These are phyloP conservation scores for Mythimna pallens DNA, from an alignment of 2,888 invertebrate genomes.

Conservation along the genomic window DNA sequence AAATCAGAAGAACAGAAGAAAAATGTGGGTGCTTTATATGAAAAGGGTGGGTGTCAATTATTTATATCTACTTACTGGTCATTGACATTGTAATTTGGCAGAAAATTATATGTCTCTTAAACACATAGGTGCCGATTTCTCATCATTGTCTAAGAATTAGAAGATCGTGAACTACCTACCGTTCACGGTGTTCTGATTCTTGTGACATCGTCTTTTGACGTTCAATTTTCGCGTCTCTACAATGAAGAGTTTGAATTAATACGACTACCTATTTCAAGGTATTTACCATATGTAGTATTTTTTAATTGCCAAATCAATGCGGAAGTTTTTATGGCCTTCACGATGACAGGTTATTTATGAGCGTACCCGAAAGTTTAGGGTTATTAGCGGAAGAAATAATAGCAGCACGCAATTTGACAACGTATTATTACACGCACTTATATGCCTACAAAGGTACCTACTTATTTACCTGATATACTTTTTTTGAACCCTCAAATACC, in stretches of 20 bases:
- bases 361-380: constrained; percentile 18
- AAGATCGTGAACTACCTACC: neutral
- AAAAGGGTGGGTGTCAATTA: neutral
- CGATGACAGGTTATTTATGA: constrained; percentile 45
- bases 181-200: too few species aligned
- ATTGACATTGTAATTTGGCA: neutral
- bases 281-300: neutral
- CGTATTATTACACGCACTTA: constrained; percentile 24
- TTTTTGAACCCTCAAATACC: too few species aligned
- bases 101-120: constrained; percentile 5
- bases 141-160: constrained; percentile 27
- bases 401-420: constrained; percentile 43
- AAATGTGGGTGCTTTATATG: neutral
- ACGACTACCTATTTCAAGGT: constrained; percentile 4
- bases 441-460: neutral
- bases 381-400: constrained; percentile 26
- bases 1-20: neutral
- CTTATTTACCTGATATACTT: too few species aligned
- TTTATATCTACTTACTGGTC: neutral
- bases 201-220: neutral
- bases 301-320: constrained; percentile 52
- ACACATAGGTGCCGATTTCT: constrained; percentile 6
- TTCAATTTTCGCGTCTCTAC: neutral
- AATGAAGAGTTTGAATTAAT: constrained; percentile 11
- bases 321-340: constrained; percentile 32